Evolutionary conservation across 1,140 invertebrate genomes (phyloP), one percentile per base, ranked within the genome.

Genomic region (Idris sp.): DNA sequence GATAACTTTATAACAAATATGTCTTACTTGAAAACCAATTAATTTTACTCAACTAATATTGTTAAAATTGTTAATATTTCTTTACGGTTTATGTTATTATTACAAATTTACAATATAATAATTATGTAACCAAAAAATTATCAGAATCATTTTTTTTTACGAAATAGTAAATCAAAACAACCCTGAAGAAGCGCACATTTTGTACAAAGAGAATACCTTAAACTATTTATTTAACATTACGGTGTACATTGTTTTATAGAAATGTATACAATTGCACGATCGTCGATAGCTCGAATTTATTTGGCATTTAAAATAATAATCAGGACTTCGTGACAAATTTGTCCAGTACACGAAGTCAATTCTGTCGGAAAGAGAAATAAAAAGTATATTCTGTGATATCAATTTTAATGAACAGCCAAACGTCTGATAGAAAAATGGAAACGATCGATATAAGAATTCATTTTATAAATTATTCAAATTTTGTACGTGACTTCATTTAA

Each of bases 361-460:
- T 61, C 35, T 61, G 26, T 65, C 48, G 48, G 22, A 43, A 13
- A 40, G 36, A 61, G 26, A 36, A n/a, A n/a, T n/a, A n/a, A n/a
- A 15, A 28, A 41, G 59, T 62, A 51, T 62, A 62, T 62, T 62
- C 59, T 62, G 59, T 62, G 59, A 62, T 62, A 62, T 51, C 10
- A 43, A 62, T 51, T 25, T 41, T 51, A 58, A 62, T n/a, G 44
- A 61, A 49, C 58, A 41, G 26, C 33, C 43, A 35, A 61, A 30
- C 30, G 61, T 65, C 44, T 25, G 49, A 48, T 67, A 33, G 8
- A 3, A 3, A 44, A 11, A 30, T 28, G 13, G 19, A 18, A 8
- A 26, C 22, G 19, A 44, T 44, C 6, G 41, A 30, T 2, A 30
- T 2, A 9, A 30, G 28, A n/a, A n/a, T n/a, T n/a, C n/a, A n/a